These are phyloP conservation scores for Crotalus helleri DNA, from an alignment of 2,113 vertebrate species.

Conservation along the genomic window DNA sequence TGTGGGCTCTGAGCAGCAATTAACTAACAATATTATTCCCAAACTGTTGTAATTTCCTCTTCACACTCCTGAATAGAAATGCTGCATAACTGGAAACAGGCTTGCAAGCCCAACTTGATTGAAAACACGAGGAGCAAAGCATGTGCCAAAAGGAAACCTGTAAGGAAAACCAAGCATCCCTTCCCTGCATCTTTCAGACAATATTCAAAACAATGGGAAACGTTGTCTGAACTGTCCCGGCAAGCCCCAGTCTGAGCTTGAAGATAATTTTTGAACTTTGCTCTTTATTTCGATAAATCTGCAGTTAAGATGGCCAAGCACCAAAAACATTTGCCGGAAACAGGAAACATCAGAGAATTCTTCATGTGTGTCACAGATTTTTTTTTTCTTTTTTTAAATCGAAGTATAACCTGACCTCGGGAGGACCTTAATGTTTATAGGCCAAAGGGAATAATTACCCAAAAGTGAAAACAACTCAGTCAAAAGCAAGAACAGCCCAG, in stretches of 20 bases:
- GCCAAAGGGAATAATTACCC: constrained; percentile 39
- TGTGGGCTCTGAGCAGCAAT: constrained; percentile 2
- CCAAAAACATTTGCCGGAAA: constrained; percentile 45
- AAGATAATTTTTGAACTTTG: constrained; percentile 24
- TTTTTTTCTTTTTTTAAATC: neutral
- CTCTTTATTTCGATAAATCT: constrained; percentile 30
- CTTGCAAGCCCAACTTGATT: constrained; percentile 12
- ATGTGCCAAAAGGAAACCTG: neutral
- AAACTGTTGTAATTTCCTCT: constrained; percentile 36
- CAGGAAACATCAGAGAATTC: constrained; percentile 32
- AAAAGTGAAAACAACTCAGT: constrained; percentile 36
- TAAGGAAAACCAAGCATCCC: neutral
- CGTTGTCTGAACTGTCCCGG: neutral
- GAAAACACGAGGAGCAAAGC: constrained; percentile 34
- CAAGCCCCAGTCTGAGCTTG: constrained; percentile 12
- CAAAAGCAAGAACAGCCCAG: constrained; percentile 22
- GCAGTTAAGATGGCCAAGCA: constrained; percentile 9
- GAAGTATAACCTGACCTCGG: constrained; percentile 54
- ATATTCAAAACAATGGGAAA: constrained; percentile 22
- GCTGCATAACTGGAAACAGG: constrained; percentile 51
- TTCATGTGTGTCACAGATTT: constrained; percentile 41
- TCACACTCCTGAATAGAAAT: constrained; percentile 25
- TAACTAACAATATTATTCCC: constrained; percentile 32
- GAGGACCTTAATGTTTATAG: constrained; percentile 31
- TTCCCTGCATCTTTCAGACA: constrained; percentile 9